Base-by-base conservation (phyloP, 2,113 vertebrate genomes). In the Nothobranchius kuhntae region DNA sequence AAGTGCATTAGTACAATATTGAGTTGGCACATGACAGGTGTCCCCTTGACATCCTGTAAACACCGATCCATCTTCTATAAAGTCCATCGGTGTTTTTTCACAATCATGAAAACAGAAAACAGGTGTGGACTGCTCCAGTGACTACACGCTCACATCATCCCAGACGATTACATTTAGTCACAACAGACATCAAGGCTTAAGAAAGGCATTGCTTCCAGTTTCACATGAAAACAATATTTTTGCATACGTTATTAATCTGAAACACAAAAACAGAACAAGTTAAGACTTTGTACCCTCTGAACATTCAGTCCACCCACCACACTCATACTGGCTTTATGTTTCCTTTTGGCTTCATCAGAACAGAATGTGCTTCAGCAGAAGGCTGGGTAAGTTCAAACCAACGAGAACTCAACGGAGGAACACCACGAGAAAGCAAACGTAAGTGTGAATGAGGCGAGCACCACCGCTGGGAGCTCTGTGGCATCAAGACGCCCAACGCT, bases 1-100 rank as follows among this genome's bases (percentile, higher is more conserved):
- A 77, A 89, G 82, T 90, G 90, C 88, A 84, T 87, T 84, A 68
- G 60, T 86, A 89, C 76, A 83, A 62, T 80, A 56, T 76, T 78
- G 54, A 77, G 81, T 88, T 91, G 86, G 89, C 86, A 89, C 81
- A 75, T 17, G 36, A 53, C 52, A 79, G 71, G 38, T 45, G 48
- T 10, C 68, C 7, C 1, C 11, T 24, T 3, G 15, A 56, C 63
- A 58, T n/a, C 17, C 40, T 58, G n/a, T 50, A 56, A 66, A 71
- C 44, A 13, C 62, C 57, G 55, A 21, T 13, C 0, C 54, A 65
- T 12, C 57, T 7, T 44, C 30, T 3, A 4, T 30, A 4, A 30
- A 3, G 30, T 30, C 30, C 30, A 30, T 30, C 30, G 4, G 30
- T 30, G 30, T 30, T 30, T 30, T 30, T 30, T 30, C 30, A 30